Evolutionary conservation across 2,113 vertebrate genomes (phyloP), one percentile per base, ranked within the genome.

Genomic region (Piprites chloris): DNA sequence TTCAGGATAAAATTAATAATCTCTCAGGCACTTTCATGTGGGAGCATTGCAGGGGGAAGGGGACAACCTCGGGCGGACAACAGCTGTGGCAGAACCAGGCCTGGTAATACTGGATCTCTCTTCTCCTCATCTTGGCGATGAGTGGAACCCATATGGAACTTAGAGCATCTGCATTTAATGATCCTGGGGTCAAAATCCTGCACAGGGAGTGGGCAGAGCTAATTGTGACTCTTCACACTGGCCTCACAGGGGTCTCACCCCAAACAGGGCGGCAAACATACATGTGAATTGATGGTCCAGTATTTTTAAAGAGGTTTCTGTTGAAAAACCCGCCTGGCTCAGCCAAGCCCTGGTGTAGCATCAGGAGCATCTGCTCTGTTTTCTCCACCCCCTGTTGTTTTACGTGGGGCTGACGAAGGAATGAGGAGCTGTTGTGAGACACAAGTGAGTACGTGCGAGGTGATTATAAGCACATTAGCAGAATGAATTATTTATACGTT

Each of bases 31-130:
- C 50, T 53, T 72, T 72, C 61, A 49, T 5, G 42, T 11, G 39
- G 63, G 56, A 62, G 61, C 1, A 0, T 22, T 33, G 30, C 23
- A 7, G 59, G 66, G 35, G 44, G 61, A 56, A 30, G 32, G 66
- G 44, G 37, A 21, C 1, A 20, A 32, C 22, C 1, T 6, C 2
- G 0, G 53, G 55, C 1, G 3, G 55, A 33, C 5, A 1, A 39
- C 3, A 12, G 63, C 28, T 35, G 27, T n/a, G 7, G 53, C 58
- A 53, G 44, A 37, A 41, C 19, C 2, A 3, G 27, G 21, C n/a
- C 62, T 3, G 5, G 85, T 14, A 28, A 16, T 1, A 4, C 53
- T 13, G 41, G 49, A 9, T 63, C 21, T 78, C 65, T 73, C 80
- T 22, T 3, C 5, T 30, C 30, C 28, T 49, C n/a, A 22, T 89